Evolutionary conservation across 1,140 invertebrate species (phyloP).

Genomic region (Drosophila chauvacae): DNA sequence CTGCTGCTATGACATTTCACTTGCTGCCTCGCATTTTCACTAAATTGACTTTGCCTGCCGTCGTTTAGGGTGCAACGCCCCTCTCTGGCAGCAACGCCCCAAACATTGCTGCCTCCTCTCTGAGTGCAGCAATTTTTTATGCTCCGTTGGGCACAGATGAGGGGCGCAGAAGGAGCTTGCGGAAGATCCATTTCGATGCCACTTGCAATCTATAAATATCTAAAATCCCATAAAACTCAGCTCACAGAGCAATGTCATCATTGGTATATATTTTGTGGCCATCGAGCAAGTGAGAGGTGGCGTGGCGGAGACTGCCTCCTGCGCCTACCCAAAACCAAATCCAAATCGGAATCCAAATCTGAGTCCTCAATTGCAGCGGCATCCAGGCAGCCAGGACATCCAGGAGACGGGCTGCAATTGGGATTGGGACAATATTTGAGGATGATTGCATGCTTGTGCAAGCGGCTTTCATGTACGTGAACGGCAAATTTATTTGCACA

Average conservation of each 20-base stretch:
- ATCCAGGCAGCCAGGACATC: conserved; percentile 8
- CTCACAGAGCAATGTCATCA: conserved; percentile 61
- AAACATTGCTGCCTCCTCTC: conserved; percentile 46
- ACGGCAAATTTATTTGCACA: conserved; percentile 80
- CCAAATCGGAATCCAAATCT: neutral
- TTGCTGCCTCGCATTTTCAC: conserved; percentile 60
- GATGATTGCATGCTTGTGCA: conserved; percentile 80
- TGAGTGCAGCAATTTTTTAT: conserved; percentile 72
- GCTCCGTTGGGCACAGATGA: conserved; percentile 52
- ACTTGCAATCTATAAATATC: conserved; percentile 78
- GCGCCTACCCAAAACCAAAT: conserved; percentile 7
- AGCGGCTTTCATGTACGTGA: conserved; percentile 78
- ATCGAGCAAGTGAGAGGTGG: conserved; percentile 8
- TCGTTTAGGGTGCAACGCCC: conserved; percentile 34
- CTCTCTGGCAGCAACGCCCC: conserved; percentile 13
- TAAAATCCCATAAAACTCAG: conserved; percentile 76
- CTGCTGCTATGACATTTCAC: conserved; percentile 52
- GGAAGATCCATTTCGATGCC: conserved; percentile 46
- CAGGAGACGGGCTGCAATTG: conserved; percentile 26
- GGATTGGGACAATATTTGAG: conserved; percentile 78
- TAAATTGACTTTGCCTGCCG: conserved; percentile 57
- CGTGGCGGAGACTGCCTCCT: neutral
- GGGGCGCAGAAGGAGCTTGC: neutral
- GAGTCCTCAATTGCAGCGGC: conserved; percentile 6
- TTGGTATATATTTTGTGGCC: conserved; percentile 28